Percentiles rank a stretch among this genome's conserved stretches.
Evolutionary conservation across 2,797 vertebrate genomes (phyloP).

Genomic region (Hydrophis major): DNA sequence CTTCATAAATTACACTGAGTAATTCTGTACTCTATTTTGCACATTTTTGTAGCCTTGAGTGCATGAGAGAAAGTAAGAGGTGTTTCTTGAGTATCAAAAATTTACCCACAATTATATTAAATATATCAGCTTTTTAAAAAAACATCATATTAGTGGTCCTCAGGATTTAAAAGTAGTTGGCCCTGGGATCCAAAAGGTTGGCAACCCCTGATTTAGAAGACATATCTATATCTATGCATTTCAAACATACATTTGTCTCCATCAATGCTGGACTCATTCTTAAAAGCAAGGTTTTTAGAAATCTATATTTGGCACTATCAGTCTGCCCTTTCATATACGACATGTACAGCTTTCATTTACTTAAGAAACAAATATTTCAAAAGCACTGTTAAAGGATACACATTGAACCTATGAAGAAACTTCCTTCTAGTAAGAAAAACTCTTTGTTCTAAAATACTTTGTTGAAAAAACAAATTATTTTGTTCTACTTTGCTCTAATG

Average conservation of each 20-base stretch:
- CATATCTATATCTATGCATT: background rate
- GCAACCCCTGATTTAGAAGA: background rate
- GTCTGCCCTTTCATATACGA: background rate
- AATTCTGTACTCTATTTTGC: background rate
- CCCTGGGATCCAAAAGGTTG: too few relatives aligned
- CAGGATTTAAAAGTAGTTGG: too few relatives aligned
- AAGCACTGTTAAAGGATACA: background rate
- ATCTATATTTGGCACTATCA: background rate
- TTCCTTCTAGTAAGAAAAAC: background rate
- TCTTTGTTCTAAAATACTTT: background rate
- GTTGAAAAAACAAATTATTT: background rate
- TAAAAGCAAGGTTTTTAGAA: background rate
- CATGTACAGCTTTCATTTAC: background rate
- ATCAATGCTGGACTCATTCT: background rate
- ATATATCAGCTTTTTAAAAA: too few relatives aligned
- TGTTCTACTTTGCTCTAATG: background rate
- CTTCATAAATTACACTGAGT: background rate
- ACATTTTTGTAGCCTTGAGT: background rate
- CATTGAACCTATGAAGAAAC: background rate
- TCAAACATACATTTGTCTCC: background rate
- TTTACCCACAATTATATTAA: background rate
- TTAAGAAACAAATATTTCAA: background rate
- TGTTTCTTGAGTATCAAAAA: background rate
- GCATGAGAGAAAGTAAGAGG: too few relatives aligned
- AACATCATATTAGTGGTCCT: too few relatives aligned